Evolutionary conservation across 1,140 invertebrate genomes (phyloP), one percentile per base, ranked within the genome.

Genomic region (Diorhabda carinulata): DNA sequence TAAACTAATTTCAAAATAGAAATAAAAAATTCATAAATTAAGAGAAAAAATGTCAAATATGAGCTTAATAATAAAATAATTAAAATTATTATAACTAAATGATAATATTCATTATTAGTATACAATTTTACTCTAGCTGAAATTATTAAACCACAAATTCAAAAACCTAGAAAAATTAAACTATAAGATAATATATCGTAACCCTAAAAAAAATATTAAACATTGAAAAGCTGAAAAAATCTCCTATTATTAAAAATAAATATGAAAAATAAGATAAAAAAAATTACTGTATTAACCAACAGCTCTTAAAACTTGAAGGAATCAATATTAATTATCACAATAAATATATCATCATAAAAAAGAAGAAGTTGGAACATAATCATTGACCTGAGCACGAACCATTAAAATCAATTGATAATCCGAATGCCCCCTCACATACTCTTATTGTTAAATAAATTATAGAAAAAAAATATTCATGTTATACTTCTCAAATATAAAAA

Each of bases 1-100:
- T 78, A 89, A 82, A 64, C 84, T 86, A 67, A 80, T 77, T 72
- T 89, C 87, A 87, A 88, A 89, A 85, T 85, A 86, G 80, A 89
- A 82, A 25, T 25, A 25, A 25, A 25, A 25, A 25, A 25, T 25
- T 25, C 25, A 86, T 87, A 89, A 87, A 83, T 84, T 86, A 77
- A 82, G 78, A 63, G 74, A 73, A 70, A 77, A 86, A 88, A 86
- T 71, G 83, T 84, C 76, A 83, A 79, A 82, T 83, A 78, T 81
- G 86, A 86, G 77, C 84, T 81, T 72, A 86, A 70, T 78, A 87
- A 79, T 76, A 86, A 82, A 75, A 87, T 69, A 72, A 86, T 71
- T 81, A 87, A 73, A 79, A 84, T 79, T 72, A 84, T 77, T 72
- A 82, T 71, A 86, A 85, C 84, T 75, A 83, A 79, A 77, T 79